phyloP scores from a whole-genome alignment of 2,888 invertebrate species.

The Drosophila mayaguana region DNA sequence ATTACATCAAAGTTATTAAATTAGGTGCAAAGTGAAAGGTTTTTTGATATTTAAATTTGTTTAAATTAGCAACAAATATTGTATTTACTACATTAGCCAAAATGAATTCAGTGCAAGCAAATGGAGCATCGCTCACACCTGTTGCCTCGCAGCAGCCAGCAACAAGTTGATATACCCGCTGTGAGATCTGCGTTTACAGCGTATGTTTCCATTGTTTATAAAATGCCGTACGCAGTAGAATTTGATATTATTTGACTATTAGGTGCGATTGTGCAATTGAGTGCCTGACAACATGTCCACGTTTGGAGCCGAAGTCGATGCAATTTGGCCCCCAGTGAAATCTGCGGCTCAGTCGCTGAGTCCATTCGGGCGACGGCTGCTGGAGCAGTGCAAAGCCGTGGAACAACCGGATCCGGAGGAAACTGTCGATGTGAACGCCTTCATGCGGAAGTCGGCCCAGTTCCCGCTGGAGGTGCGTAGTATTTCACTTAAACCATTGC shows the following conservation, averaged over 20 bases:
- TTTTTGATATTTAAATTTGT: no score
- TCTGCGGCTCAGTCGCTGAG: slow-evolving; percentile 26
- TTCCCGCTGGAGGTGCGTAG: slow-evolving; percentile 77
- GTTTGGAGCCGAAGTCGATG: slow-evolving; percentile 78
- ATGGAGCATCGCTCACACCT: no score
- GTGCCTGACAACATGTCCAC: slow-evolving; percentile 57
- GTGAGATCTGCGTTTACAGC: background rate
- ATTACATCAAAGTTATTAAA: background rate
- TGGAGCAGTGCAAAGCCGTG: slow-evolving; percentile 64
- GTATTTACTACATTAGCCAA: fast-evolving
- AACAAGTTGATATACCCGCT: background rate
- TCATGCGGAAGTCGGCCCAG: slow-evolving; percentile 67
- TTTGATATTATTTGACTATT: slow-evolving; percentile 23
- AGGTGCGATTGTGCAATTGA: slow-evolving; percentile 48
- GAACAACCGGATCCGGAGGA: slow-evolving; percentile 55
- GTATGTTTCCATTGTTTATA: slow-evolving; percentile 5
- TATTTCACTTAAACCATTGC: background rate
- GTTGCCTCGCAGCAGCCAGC: background rate
- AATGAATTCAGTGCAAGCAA: background rate
- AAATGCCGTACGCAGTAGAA: slow-evolving; percentile 20
- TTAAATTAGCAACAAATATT: background rate
- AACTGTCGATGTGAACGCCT: slow-evolving; percentile 50
- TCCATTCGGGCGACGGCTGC: slow-evolving; percentile 64
- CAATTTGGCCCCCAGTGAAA: slow-evolving; percentile 55
- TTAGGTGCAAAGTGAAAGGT: no score